phyloP scores from a whole-genome alignment of 2,797 vertebrate species.

The Coendou prehensilis region DNA sequence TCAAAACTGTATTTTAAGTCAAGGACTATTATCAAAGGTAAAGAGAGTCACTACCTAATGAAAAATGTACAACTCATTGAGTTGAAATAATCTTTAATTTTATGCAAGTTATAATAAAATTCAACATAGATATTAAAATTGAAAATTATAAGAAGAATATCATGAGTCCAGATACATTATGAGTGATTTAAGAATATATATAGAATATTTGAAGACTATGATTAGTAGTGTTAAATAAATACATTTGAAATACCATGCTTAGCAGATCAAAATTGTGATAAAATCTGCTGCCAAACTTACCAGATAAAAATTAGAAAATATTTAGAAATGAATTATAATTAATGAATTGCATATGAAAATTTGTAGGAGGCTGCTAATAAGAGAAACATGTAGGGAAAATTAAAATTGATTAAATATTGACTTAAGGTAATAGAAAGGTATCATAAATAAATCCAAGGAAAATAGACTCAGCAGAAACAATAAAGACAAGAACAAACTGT shows the following conservation, averaged over 20 bases:
- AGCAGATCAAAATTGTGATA: neutral
- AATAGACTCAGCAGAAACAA: neutral
- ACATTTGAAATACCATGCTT: conserved; percentile 8
- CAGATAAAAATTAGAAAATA: neutral
- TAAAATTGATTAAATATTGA: neutral
- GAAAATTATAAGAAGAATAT: neutral
- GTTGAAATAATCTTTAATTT: neutral
- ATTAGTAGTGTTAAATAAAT: conserved; percentile 9
- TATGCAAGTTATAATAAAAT: neutral
- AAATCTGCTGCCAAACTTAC: neutral
- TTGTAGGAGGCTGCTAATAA: neutral
- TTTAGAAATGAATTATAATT: conserved; percentile 22
- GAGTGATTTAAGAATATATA: neutral
- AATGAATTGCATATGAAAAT: neutral
- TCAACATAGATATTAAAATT: neutral
- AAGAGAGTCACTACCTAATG: neutral
- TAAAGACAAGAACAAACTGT: neutral
- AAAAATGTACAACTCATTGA: neutral
- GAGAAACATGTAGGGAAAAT: neutral
- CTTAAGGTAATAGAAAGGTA: neutral
- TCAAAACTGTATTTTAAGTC: neutral
- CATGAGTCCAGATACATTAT: neutral
- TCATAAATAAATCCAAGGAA: neutral
- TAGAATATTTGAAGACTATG: neutral
- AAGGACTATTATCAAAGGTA: neutral